Percentiles rank a stretch among this genome's conserved stretches.
phyloP scores from a whole-genome alignment of 2,888 invertebrate species.

The Agonum fuliginosum region DNA sequence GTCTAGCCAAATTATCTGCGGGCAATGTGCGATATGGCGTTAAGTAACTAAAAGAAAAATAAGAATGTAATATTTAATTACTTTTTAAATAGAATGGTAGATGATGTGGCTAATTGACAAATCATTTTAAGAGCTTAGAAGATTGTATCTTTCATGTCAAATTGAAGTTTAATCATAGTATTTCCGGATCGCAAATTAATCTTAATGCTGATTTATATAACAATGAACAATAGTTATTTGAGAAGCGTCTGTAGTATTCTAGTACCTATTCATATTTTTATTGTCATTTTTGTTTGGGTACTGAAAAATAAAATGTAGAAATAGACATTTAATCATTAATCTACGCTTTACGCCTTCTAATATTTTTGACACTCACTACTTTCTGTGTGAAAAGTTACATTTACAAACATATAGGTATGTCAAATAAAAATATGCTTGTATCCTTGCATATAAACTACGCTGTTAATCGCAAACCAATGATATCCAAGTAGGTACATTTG shows the following conservation, averaged over 20 bases:
- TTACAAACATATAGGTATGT: no score
- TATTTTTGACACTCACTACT: no score
- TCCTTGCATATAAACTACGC: no score
- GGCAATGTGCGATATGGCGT: not conserved
- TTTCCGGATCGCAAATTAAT: not conserved
- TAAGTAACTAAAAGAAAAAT: not conserved
- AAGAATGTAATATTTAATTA: conserved; percentile 8
- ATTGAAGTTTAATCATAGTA: not conserved
- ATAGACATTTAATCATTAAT: no score
- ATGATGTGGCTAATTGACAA: not conserved
- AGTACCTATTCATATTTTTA: no score
- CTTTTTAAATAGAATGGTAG: not conserved
- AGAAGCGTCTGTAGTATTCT: not conserved
- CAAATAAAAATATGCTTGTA: no score
- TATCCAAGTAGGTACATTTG: no score
- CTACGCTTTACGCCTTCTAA: no score
- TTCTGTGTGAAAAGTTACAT: no score
- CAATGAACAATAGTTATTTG: not conserved
- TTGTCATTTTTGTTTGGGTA: no score
- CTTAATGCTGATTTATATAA: not conserved
- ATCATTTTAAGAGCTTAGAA: not conserved
- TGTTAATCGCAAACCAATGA: no score
- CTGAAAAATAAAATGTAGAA: no score
- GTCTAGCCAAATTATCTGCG: conserved; percentile 3
- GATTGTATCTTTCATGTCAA: not conserved